Evolutionary conservation across 2,797 vertebrate genomes (phyloP).

Genomic region (Gambusia yucatana): DNA sequence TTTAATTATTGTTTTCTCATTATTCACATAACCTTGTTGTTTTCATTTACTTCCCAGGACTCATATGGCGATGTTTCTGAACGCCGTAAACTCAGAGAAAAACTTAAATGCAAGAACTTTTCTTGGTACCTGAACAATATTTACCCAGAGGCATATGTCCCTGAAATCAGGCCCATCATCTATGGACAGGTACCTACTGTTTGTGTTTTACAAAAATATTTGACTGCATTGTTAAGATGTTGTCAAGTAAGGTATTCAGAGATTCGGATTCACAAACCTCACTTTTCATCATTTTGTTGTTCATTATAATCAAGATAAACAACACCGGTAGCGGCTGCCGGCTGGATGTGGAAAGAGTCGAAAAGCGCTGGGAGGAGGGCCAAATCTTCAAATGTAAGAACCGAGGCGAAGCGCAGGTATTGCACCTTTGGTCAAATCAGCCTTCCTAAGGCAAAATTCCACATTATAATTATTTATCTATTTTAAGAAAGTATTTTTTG

Average conservation of each 20-base stretch:
- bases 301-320: constrained; percentile 73
- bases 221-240: background rate
- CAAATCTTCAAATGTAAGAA: constrained; percentile 83
- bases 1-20: background rate
- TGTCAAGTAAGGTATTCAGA: background rate
- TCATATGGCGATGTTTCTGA: constrained; percentile 86
- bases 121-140: constrained; percentile 88
- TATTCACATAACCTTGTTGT: background rate
- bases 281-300: background rate
- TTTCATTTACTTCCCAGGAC: constrained; percentile 71
- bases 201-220: background rate
- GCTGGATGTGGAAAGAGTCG: constrained; percentile 81
- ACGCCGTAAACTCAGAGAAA: constrained; percentile 79
- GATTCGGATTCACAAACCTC: background rate
- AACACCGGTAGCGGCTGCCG: constrained; percentile 75
- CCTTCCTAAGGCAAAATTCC: background rate
- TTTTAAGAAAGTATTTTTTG: background rate
- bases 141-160: constrained; percentile 86
- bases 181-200: constrained; percentile 79
- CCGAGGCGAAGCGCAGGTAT: constrained; percentile 84
- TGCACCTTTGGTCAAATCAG: background rate
- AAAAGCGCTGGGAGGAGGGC: constrained; percentile 73
- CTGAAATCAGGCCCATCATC: constrained; percentile 80
- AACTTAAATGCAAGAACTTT: constrained; percentile 85
- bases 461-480: background rate